phyloP scores from a whole-genome alignment of 2,797 vertebrate genomes.

The Sebastes trivittatus region DNA sequence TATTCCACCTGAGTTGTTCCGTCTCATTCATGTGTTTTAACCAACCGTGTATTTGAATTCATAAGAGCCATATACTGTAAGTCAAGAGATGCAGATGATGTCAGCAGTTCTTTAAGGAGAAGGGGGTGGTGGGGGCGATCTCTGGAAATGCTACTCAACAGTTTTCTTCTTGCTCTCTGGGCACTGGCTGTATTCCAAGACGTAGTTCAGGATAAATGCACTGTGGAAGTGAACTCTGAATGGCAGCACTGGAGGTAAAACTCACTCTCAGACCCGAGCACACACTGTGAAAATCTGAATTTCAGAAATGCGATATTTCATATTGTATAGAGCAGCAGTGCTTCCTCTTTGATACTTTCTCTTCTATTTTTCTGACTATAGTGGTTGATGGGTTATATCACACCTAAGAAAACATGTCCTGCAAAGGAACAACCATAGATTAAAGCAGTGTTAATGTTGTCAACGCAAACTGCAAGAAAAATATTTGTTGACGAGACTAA shows the following conservation, averaged over 20 bases:
- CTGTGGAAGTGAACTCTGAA: constrained; percentile 59
- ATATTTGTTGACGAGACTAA: neutral
- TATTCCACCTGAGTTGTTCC: constrained; percentile 56
- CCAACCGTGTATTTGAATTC: constrained; percentile 56
- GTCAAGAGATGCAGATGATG: constrained; percentile 56
- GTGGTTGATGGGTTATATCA: constrained; percentile 4
- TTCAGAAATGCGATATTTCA: constrained; percentile 40
- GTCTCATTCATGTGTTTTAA: constrained; percentile 64
- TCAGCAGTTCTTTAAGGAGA: constrained; percentile 61
- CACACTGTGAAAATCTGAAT: constrained; percentile 44
- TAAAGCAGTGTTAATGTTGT: neutral
- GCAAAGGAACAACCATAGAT: neutral
- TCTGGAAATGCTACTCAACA: constrained; percentile 55
- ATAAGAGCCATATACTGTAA: constrained; percentile 44
- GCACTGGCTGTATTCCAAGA: constrained; percentile 63
- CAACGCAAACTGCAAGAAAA: neutral
- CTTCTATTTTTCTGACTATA: constrained; percentile 27
- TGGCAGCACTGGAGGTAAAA: constrained; percentile 61
- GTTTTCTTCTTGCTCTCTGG: constrained; percentile 54
- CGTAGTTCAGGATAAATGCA: constrained; percentile 62
- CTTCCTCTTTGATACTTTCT: constrained; percentile 8
- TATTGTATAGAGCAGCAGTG: constrained; percentile 1
- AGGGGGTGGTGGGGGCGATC: neutral
- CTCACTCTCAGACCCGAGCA: constrained; percentile 36
- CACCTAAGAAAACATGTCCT: neutral